These are phyloP conservation scores for Perognathus longimembris DNA, from an alignment of 2,113 vertebrate species.

Conservation along the genomic window DNA sequence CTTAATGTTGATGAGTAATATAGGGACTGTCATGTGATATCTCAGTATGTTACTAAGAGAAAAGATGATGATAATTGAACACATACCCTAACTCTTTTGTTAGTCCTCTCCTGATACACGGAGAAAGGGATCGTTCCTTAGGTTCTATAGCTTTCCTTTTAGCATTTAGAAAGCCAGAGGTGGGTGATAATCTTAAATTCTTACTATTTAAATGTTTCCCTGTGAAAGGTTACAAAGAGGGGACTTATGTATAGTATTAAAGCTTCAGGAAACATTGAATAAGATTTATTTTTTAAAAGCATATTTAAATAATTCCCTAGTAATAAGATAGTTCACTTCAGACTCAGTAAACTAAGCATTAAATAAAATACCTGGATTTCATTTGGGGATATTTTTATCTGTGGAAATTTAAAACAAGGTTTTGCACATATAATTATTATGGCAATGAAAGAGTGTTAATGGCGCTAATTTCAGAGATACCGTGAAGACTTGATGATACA, in stretches of 20 bases:
- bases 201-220: background rate
- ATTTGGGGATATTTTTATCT: background rate
- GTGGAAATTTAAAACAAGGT: background rate
- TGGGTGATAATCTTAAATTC: background rate
- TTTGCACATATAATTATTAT: background rate
- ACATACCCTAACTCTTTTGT: background rate
- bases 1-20: background rate
- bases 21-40: background rate
- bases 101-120: background rate
- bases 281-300: background rate
- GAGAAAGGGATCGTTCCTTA: background rate
- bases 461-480: background rate
- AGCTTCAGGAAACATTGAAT: background rate
- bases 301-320: background rate
- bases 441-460: background rate
- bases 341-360: background rate
- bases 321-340: background rate
- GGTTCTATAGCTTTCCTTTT: background rate
- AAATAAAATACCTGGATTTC: background rate
- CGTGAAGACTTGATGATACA: background rate
- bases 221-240: background rate
- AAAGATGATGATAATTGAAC: background rate
- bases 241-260: background rate
- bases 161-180: background rate
- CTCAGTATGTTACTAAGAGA: background rate